Percentiles rank a stretch among this genome's conserved stretches.
These are phyloP conservation scores for Stenurella melanura DNA, from an alignment of 2,888 invertebrate species.

Conservation along the genomic window DNA sequence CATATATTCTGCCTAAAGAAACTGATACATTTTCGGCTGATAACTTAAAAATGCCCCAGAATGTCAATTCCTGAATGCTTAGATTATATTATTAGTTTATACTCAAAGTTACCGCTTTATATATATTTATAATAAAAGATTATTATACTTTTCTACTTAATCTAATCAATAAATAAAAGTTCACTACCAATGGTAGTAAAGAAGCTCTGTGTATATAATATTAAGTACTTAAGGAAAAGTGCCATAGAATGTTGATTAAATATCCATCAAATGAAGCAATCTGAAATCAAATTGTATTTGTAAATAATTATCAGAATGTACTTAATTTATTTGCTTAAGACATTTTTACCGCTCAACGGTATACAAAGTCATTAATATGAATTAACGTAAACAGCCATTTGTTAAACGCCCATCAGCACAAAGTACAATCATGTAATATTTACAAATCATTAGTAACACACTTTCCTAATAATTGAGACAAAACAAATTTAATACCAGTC, in stretches of 20 bases:
- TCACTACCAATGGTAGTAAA: no score
- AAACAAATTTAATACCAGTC: slow-evolving; percentile 4
- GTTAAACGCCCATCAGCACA: slow-evolving; percentile 7
- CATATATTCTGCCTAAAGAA: no score
- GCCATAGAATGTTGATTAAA: neutral
- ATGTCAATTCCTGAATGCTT: no score
- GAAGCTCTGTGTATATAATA: no score
- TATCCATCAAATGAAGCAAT: neutral
- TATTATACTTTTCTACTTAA: no score
- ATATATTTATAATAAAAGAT: no score
- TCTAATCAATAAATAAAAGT: no score
- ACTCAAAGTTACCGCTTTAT: no score
- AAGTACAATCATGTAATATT: neutral
- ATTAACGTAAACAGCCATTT: neutral
- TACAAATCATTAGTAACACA: slow-evolving; percentile 4
- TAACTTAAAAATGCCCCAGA: no score
- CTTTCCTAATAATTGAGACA: slow-evolving; percentile 4
- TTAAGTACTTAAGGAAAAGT: no score
- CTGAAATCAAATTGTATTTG: neutral
- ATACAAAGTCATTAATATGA: neutral
- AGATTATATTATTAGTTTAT: no score
- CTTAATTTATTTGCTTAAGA: slow-evolving; percentile 1
- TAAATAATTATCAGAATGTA: neutral
- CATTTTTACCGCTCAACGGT: neutral
- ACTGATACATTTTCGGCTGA: no score